A percentile compares a stretch with the other conserved stretches of the same genome.
Conservation (phyloP, 1,140 invertebrate genomes). For the Augochlora pura region DNA sequence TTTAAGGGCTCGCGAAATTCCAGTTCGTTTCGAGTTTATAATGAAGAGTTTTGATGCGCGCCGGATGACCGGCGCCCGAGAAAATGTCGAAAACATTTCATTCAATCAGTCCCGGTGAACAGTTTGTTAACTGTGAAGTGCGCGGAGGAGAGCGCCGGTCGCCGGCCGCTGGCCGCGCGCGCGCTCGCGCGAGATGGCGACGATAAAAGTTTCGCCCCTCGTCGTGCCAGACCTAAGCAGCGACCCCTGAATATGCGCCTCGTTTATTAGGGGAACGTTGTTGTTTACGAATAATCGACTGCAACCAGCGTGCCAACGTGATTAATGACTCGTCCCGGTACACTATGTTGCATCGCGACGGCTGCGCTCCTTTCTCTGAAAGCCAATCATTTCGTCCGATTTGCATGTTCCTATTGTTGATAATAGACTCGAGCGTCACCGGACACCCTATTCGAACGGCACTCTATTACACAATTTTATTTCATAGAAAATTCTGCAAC, state of each 20-base stretch:
- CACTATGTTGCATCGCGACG: too few species aligned
- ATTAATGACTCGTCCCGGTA: too few species aligned
- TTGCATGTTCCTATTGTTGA: too few species aligned
- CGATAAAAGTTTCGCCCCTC: background rate
- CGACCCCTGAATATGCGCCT: background rate
- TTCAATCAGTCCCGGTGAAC: conserved; percentile 7
- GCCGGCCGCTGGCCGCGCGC: too few species aligned
- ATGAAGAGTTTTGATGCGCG: conserved; percentile 35
- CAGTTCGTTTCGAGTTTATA: conserved; percentile 34
- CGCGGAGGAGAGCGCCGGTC: background rate
- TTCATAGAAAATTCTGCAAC: too few species aligned
- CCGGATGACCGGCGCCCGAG: background rate
- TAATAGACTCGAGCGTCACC: too few species aligned
- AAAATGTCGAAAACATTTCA: conserved; percentile 36
- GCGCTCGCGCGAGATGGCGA: background rate
- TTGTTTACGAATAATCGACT: too few species aligned
- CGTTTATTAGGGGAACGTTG: background rate
- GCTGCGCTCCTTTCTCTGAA: too few species aligned
- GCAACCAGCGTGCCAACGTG: too few species aligned
- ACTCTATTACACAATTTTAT: too few species aligned
- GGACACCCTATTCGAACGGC: too few species aligned
- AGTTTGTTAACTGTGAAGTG: conserved; percentile 38
- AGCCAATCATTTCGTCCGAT: too few species aligned
- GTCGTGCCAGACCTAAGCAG: background rate
- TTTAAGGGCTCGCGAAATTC: conserved; percentile 28